Conservation (phyloP, 2,797 vertebrate species). For the Ambastaia sidthimunki region DNA sequence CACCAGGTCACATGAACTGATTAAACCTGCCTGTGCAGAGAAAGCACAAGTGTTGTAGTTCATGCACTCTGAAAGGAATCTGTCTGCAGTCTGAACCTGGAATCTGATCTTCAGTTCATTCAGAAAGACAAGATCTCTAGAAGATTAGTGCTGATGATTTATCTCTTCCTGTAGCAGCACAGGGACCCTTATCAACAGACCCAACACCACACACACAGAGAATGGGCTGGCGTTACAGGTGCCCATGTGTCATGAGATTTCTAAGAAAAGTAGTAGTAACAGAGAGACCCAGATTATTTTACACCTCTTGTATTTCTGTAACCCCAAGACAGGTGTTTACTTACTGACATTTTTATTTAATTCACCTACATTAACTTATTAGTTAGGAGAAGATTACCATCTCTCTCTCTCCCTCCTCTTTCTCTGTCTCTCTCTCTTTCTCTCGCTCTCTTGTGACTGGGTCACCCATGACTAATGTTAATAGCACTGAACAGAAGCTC, state of each 20-base stretch:
- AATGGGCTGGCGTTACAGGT: neutral
- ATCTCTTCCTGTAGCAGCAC: neutral
- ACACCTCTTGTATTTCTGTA: neutral
- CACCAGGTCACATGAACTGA: constrained; percentile 49
- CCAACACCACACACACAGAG: neutral
- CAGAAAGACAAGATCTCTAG: neutral
- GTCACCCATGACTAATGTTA: too few species aligned
- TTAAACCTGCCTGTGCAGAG: constrained; percentile 45
- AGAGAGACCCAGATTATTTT: neutral
- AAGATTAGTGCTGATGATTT: neutral
- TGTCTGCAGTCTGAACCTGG: neutral
- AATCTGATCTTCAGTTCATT: neutral
- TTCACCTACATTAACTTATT: too few species aligned
- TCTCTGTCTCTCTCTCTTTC: too few species aligned
- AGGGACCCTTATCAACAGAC: neutral
- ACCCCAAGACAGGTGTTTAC: too few species aligned
- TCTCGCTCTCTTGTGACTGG: too few species aligned
- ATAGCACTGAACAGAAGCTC: too few species aligned
- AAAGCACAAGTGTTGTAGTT: neutral
- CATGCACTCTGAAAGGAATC: neutral
- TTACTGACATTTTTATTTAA: too few species aligned
- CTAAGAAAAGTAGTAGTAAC: neutral
- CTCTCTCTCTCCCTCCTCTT: too few species aligned
- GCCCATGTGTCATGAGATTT: neutral
- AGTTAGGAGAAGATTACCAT: too few species aligned